A percentile compares a stretch with the other conserved stretches of the same genome.
Conservation (phyloP, 2,113 vertebrate genomes). For the Capreolus pygargus region DNA sequence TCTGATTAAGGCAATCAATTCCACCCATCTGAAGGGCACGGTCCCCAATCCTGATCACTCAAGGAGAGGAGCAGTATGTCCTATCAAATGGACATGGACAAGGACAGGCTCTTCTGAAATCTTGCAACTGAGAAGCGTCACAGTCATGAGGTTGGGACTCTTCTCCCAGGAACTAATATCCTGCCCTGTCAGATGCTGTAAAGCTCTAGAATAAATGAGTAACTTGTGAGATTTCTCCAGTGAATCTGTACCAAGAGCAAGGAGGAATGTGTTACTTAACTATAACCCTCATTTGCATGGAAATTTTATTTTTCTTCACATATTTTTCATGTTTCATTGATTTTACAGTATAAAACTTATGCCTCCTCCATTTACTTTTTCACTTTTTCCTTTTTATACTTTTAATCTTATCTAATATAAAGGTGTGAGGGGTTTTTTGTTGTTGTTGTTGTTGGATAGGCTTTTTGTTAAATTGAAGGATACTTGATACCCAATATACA, state of each 20-base stretch:
- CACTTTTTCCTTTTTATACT: not conserved
- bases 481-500: not conserved
- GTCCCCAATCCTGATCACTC: not conserved
- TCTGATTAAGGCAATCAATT: not conserved
- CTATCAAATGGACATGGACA: not conserved
- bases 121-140: not conserved
- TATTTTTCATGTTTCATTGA: not conserved
- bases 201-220: not conserved
- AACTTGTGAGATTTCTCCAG: not conserved
- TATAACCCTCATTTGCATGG: not conserved
- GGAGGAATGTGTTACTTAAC: too few relatives aligned
- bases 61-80: not conserved
- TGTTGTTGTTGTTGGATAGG: not conserved
- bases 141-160: not conserved
- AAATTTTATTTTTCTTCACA: not conserved
- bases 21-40: not conserved
- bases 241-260: not conserved
- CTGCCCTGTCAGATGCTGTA: not conserved
- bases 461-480: not conserved
- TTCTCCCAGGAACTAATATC: not conserved
- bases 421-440: not conserved
- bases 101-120: not conserved
- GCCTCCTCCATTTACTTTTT: not conserved
- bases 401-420: not conserved
- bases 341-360: not conserved